phyloP scores from a whole-genome alignment of 2,888 invertebrate genomes.

The Empis stercorea region DNA sequence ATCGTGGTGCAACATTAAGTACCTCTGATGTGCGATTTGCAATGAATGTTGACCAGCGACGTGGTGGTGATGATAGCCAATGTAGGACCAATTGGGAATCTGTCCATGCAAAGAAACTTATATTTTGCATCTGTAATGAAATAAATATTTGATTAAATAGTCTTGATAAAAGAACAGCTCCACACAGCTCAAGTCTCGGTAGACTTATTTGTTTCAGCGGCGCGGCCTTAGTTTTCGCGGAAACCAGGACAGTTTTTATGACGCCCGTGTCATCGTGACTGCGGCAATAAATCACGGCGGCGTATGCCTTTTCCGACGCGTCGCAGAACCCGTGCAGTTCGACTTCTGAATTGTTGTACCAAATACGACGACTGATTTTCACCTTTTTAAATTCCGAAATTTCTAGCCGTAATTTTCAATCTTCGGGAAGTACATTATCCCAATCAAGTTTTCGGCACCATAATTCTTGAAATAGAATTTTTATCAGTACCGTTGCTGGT shows the following conservation, averaged over 20 bases:
- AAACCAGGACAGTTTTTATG: background rate
- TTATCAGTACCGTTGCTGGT: background rate
- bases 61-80: conserved; percentile 14
- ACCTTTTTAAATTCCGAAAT: background rate
- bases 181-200: conserved; percentile 4
- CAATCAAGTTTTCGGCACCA: too few species aligned
- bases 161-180: conserved; percentile 8
- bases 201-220: background rate
- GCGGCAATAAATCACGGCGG: background rate
- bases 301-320: background rate
- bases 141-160: conserved; percentile 1
- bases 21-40: conserved; percentile 15
- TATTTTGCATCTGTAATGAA: background rate
- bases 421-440: background rate
- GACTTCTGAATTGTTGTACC: background rate
- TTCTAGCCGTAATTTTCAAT: background rate
- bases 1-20: conserved; percentile 4
- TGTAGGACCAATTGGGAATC: conserved; percentile 13
- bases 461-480: background rate
- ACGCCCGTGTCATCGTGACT: too few species aligned
- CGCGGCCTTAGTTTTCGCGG: background rate
- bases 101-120: conserved; percentile 11
- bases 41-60: conserved; percentile 18
- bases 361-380: background rate
- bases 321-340: background rate